Evolutionary conservation across 2,113 vertebrate species (phyloP).

Genomic region (Sturnira hondurensis): DNA sequence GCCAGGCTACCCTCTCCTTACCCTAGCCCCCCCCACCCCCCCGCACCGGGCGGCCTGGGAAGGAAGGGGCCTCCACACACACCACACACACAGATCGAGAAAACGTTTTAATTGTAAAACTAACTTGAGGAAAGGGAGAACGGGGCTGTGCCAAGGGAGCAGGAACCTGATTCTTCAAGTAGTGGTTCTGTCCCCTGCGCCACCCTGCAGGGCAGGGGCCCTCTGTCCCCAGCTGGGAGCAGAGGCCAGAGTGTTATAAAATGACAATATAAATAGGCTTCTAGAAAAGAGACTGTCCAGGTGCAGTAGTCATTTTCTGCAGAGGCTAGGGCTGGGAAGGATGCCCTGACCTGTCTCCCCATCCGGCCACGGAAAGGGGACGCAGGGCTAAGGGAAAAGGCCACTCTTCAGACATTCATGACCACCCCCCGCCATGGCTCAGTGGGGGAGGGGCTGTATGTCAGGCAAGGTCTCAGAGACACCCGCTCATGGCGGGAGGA

Average conservation of each 20-base stretch:
- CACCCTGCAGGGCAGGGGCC: not conserved
- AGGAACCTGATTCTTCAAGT: conserved; percentile 47
- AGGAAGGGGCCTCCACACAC: not conserved
- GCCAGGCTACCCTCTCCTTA: not conserved
- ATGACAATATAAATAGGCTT: conserved; percentile 79
- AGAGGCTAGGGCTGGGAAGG: not conserved
- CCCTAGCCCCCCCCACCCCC: too few species aligned
- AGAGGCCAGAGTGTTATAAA: conserved; percentile 67
- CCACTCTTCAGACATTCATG: conserved; percentile 70
- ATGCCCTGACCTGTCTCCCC: not conserved
- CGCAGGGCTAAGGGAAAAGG: conserved; percentile 31
- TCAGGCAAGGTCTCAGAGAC: not conserved
- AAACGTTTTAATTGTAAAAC: conserved; percentile 75
- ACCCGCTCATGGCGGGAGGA: not conserved
- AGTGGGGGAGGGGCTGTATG: not conserved
- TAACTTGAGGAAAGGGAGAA: not conserved
- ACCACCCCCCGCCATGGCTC: conserved; percentile 55
- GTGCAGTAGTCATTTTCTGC: conserved; percentile 71
- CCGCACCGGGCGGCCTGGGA: not conserved
- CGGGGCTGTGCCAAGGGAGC: not conserved
- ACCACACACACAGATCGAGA: conserved; percentile 44
- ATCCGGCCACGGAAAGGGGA: not conserved
- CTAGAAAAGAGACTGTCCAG: conserved; percentile 70
- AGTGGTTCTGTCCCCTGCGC: not conserved
- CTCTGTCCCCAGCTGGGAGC: not conserved